phyloP scores from a whole-genome alignment of 2,888 invertebrate genomes.

The Chrysodeixis includens region DNA sequence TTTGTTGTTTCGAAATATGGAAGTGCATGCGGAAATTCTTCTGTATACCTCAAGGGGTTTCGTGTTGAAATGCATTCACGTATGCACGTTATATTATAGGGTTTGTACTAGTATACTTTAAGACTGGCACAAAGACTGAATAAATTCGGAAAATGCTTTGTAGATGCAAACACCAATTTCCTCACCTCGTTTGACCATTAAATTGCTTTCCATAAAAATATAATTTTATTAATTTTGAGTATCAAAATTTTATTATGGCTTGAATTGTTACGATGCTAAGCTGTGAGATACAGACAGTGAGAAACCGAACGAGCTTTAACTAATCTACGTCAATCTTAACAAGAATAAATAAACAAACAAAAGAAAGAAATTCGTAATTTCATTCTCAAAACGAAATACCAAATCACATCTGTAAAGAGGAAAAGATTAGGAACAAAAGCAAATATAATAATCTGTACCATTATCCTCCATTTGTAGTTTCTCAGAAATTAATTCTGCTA shows the following conservation, averaged over 20 bases:
- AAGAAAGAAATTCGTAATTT: conserved; percentile 6
- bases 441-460: conserved; percentile 50
- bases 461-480: conserved; percentile 62
- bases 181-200: not conserved
- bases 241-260: not conserved
- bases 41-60: conserved; percentile 31
- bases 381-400: conserved; percentile 33
- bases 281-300: not conserved
- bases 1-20: conserved; percentile 11
- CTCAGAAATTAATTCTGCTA: conserved; percentile 64
- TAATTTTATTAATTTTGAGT: no score
- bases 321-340: not conserved
- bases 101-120: conserved; percentile 15
- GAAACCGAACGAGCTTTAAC: not conserved
- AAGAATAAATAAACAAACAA: not conserved
- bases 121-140: conserved; percentile 24
- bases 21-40: conserved; percentile 22
- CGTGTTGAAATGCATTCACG: conserved; percentile 31
- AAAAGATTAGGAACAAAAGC: conserved; percentile 51
- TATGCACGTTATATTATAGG: conserved; percentile 32
- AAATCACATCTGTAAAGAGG: conserved; percentile 26
- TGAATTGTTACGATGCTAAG: not conserved
- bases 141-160: conserved; percentile 39
- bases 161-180: conserved; percentile 36
- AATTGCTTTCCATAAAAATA: not conserved